Evolutionary conservation across 2,797 vertebrate genomes (phyloP).

Genomic region (Hemibagrus guttatus): DNA sequence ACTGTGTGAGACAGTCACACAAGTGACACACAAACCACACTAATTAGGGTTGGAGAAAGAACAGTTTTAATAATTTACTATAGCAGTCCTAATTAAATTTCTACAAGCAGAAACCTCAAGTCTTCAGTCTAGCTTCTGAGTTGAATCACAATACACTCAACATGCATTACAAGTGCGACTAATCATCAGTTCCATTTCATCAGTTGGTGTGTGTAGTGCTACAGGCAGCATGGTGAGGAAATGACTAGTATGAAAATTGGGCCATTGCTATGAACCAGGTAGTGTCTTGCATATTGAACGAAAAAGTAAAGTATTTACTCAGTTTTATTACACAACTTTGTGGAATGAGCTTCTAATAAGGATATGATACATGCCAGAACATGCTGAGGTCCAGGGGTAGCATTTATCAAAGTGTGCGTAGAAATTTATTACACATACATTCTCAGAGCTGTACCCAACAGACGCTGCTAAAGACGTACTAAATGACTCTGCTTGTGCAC

Average conservation of each 20-base stretch:
- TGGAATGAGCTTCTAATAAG: not conserved
- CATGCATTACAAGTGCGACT: not conserved
- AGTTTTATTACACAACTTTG: not conserved
- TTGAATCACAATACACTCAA: not conserved
- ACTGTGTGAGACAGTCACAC: not conserved
- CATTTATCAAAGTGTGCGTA: not conserved
- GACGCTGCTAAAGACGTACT: not conserved
- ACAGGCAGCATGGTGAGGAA: not conserved
- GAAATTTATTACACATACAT: not conserved
- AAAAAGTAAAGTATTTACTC: not conserved
- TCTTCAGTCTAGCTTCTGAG: not conserved
- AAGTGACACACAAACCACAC: not conserved
- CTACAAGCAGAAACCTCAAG: not conserved
- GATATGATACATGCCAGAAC: not conserved
- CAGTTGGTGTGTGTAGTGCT: not conserved
- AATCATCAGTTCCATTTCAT: not conserved
- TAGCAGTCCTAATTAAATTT: not conserved
- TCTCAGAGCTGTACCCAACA: not conserved
- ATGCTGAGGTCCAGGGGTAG: not conserved
- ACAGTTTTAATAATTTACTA: not conserved
- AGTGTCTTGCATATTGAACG: not conserved
- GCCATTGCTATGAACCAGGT: not conserved
- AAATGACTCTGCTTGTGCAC: not conserved
- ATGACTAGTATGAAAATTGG: not conserved
- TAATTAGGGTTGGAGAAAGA: not conserved